A percentile compares a stretch with the other conserved stretches of the same genome.
These are phyloP conservation scores for Carassius auratus DNA, from an alignment of 2,113 vertebrate species.

Conservation along the genomic window DNA sequence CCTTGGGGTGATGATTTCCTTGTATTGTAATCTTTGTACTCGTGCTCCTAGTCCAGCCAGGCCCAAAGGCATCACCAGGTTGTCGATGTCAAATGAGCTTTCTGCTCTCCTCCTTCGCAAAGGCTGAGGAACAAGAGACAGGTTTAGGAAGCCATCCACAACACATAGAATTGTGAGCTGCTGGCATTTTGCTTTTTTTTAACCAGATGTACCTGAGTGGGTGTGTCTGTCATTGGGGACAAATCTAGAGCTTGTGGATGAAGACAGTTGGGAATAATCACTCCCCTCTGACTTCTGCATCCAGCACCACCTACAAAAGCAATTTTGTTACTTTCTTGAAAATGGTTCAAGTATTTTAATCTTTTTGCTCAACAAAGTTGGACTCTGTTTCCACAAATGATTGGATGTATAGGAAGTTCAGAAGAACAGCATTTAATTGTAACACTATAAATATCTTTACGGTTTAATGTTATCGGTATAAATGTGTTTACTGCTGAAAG, in stretches of 20 bases:
- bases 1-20: constrained; percentile 74
- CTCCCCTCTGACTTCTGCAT: constrained; percentile 49
- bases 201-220: constrained; percentile 46
- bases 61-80: constrained; percentile 71
- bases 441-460: not conserved
- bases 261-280: constrained; percentile 46
- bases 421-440: not conserved
- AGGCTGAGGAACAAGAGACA: constrained; percentile 32
- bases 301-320: constrained; percentile 42
- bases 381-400: not conserved
- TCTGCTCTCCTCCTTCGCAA: constrained; percentile 65
- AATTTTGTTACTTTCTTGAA: not conserved
- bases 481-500: too few relatives aligned
- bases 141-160: not conserved
- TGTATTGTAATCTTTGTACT: constrained; percentile 72
- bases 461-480: too few relatives aligned
- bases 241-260: constrained; percentile 29
- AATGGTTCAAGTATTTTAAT: not conserved
- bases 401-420: not conserved
- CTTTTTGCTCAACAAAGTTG: not conserved
- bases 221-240: constrained; percentile 40
- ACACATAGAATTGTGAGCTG: not conserved
- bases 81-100: constrained; percentile 70
- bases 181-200: not conserved
- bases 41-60: constrained; percentile 62